Evolutionary conservation across 2,888 invertebrate genomes (phyloP), one percentile per base, ranked within the genome.

Genomic region (Nebria brevicollis): DNA sequence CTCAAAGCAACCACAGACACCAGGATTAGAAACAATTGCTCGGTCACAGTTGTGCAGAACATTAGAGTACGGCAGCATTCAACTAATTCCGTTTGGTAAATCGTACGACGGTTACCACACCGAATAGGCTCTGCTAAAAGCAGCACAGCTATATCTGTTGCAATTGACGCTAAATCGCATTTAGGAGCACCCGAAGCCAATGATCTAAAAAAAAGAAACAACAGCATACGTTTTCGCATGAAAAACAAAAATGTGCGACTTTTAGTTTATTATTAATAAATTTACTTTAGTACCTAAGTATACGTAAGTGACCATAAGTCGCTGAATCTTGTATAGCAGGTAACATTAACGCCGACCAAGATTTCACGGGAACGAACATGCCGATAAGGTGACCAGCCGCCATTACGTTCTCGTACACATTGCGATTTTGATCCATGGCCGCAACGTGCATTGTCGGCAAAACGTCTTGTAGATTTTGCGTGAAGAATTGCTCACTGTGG

Each of bases 401-500:
- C 86, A 93, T 91, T 84, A 94, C 92, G 86, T 92, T 92, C 86
- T 91, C 91, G 0, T 91, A 87, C n/a, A 91, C 89, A 15, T 93
- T 92, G 83, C 92, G 89, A 8, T 89, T 86, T 84, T 95, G 94
- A 73, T 94, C 93, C 86, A 95, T 95, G 85, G 78, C 89, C 86
- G 85, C 89, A 84, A 83, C 91, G 88, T 89, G 94, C 92, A 91
- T 92, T 72, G 91, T 91, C 82, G 89, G 91, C 83, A 93, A 86
- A 10, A 93, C 84, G 84, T 91, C 91, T 84, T 92, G 92, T 73
- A 94, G 87, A 84, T 95, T 93, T 86, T 94, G 94, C 0, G 94
- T 95, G 77, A 94, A 89, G 75, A 94, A 93, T 75, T 93, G 92
- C 87, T 97, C 96, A 0, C 94, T 93, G 86, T 95, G 94, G 42